Conservation (phyloP, 1,140 invertebrate genomes). For the Pogonus chalceus region DNA sequence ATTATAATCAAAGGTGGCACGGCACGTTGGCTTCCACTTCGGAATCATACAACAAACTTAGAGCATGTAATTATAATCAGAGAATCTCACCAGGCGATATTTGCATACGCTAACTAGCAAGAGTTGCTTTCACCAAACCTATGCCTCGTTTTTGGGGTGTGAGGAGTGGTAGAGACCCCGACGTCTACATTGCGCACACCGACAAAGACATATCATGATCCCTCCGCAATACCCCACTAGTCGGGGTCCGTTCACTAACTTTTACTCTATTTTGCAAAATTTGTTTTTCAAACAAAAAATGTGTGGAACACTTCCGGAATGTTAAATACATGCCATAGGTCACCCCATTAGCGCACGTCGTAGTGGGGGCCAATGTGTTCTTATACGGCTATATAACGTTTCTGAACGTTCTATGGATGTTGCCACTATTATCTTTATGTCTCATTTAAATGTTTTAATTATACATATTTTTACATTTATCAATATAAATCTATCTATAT, state of each 20-base stretch:
- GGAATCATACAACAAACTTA: not conserved
- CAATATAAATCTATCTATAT: too few relatives aligned
- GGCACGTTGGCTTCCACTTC: too few relatives aligned
- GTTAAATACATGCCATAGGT: slow-evolving; percentile 29
- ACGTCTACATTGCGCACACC: not conserved
- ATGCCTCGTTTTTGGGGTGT: not conserved
- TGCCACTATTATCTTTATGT: too few relatives aligned
- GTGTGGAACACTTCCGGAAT: slow-evolving; percentile 25
- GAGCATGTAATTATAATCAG: slow-evolving; percentile 5
- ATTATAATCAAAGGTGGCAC: not conserved
- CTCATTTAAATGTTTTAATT: too few relatives aligned
- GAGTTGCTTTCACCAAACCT: not conserved
- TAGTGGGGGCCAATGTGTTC: not conserved
- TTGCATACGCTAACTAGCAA: slow-evolving; percentile 6
- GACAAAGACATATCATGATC: slow-evolving; percentile 7
- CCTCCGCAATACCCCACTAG: not conserved
- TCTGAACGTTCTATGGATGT: too few relatives aligned
- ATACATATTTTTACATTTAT: too few relatives aligned
- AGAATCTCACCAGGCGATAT: not conserved
- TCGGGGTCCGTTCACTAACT: slow-evolving; percentile 15
- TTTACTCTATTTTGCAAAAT: slow-evolving; percentile 30
- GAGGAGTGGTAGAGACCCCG: not conserved
- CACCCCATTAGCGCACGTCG: slow-evolving; percentile 25
- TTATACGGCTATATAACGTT: too few relatives aligned
- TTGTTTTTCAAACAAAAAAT: slow-evolving; percentile 31